phyloP scores from a whole-genome alignment of 2,113 vertebrate species.

The Leuciscus idus region DNA sequence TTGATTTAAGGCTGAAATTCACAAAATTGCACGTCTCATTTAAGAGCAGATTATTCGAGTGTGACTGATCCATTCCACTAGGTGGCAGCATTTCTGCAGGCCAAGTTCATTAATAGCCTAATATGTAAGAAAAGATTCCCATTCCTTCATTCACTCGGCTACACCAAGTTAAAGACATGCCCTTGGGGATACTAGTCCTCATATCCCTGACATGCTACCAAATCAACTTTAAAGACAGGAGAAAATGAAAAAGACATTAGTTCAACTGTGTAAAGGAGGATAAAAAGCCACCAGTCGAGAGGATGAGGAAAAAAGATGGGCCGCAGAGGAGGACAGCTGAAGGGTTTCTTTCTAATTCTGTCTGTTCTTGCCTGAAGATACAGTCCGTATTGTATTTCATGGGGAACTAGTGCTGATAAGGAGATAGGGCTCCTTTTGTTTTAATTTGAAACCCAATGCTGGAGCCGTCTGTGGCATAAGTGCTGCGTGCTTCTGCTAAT shows the following conservation, averaged over 20 bases:
- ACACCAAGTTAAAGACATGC: not conserved
- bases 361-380: conserved; percentile 66
- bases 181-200: conserved; percentile 1
- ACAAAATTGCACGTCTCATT: not conserved
- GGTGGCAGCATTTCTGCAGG: conserved; percentile 47
- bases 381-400: conserved; percentile 64
- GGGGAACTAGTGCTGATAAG: conserved; percentile 62
- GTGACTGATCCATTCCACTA: conserved; percentile 32
- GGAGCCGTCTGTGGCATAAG: conserved; percentile 61
- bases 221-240: conserved; percentile 53
- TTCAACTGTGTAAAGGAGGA: conserved; percentile 41
- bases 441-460: conserved; percentile 68
- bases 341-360: conserved; percentile 65
- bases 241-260: conserved; percentile 52
- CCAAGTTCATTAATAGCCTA: not conserved
- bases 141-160: not conserved
- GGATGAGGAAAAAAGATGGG: conserved; percentile 48
- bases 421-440: conserved; percentile 68
- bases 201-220: conserved; percentile 40
- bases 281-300: conserved; percentile 42
- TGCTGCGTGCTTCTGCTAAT: conserved; percentile 64
- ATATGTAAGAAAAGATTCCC: not conserved
- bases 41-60: no score
- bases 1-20: not conserved
- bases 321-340: conserved; percentile 52